A percentile compares a stretch with the other conserved stretches of the same genome.
Conservation (phyloP, 2,888 invertebrate genomes). For the Tipula vernalis region DNA sequence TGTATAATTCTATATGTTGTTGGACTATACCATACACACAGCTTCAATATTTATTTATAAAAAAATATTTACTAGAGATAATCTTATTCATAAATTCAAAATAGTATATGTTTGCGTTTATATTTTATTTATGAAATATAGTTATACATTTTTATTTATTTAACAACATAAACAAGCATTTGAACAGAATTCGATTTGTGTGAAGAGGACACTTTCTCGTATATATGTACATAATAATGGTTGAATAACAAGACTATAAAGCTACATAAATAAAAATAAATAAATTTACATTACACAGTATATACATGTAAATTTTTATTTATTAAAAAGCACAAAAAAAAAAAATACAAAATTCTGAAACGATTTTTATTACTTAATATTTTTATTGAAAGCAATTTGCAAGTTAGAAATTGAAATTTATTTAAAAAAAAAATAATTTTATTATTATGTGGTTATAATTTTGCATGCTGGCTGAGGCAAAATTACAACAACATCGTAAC, state of each 20-base stretch:
- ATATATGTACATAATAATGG: not conserved
- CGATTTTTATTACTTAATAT: not conserved
- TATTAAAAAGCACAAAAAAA: not conserved
- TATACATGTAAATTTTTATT: not conserved
- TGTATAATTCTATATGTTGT: too few species aligned
- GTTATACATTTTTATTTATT: not conserved
- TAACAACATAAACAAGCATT: not conserved
- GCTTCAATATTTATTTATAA: too few species aligned
- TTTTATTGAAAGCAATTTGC: not conserved
- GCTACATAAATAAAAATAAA: not conserved
- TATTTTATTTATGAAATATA: not conserved
- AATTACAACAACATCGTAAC: not conserved
- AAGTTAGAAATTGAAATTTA: not conserved
- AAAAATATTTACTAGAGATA: not conserved
- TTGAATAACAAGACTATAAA: not conserved
- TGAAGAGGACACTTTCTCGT: not conserved
- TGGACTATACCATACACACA: too few species aligned
- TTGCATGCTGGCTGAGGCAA: not conserved
- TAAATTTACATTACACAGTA: not conserved
- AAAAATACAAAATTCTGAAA: not conserved
- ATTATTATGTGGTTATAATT: not conserved
- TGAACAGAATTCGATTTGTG: not conserved
- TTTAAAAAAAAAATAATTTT: not conserved
- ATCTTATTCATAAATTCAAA: not conserved
- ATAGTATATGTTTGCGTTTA: not conserved